Base-by-base conservation (phyloP, 2,888 invertebrate genomes). In the Ctenicera cuprea region DNA sequence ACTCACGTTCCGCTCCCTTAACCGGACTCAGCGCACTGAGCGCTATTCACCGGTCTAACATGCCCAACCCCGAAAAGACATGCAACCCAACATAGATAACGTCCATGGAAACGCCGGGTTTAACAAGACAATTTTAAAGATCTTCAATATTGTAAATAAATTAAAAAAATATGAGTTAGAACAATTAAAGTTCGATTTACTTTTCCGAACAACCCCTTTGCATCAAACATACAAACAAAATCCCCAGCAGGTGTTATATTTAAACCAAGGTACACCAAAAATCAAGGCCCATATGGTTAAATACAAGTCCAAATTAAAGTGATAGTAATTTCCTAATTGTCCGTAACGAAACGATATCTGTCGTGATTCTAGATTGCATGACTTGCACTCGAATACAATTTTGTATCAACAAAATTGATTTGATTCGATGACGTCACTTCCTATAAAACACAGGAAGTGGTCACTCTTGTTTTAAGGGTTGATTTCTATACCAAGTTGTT, bases 401-500 rank as follows among this genome's bases (percentile, higher is more conserved):
- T 68, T 52, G 48, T 72, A 59, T 50, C 61, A 74, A 65, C 59
- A 61, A 64, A 75, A 76, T 76, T 74, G 72, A 75, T 75, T 73
- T 57, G 62, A 66, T 71, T 71, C 62, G 68, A 67, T 77, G 74
- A 77, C 76, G 77, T 77, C 77, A 77, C 57, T 76, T 77, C 77
- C 77, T 65, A 64, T 57, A 26, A 26, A 37, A 45, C n/a, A 67
- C 38, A 69, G 74, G 76, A 77, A 70, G 75, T 75, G 75, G 76
- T 71, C 73, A 75, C 67, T 59, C 30, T 65, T 66, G 63, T 67
- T 37, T n/a, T n/a, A 64, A 61, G 68, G 65, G 69, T 73, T 64
- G 73, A 33, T 22, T 64, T 57, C 22, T 14, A 41, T 33, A 63
- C 12, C 18, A 59, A 30, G 59, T 67, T 50, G 50, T 41, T 52